These are phyloP conservation scores for Zaprionus lineosus DNA, from an alignment of 2,888 invertebrate genomes.

Conservation along the genomic window DNA sequence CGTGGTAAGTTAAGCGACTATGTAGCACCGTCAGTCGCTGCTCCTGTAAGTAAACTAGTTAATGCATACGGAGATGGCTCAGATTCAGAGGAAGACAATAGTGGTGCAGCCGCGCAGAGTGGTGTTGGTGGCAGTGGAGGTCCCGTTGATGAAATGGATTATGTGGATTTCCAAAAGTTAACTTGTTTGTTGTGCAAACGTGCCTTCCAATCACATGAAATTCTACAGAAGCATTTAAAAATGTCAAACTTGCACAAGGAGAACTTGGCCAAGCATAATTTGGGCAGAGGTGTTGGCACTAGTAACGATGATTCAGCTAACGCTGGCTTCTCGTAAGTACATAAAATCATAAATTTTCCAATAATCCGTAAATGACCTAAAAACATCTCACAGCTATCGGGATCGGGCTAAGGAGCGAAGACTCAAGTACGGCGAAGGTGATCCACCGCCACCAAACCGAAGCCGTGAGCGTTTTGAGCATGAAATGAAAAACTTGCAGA, in stretches of 20 bases:
- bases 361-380: background rate
- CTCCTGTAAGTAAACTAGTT: constrained; percentile 85
- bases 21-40: constrained; percentile 56
- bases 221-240: constrained; percentile 94
- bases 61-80: constrained; percentile 90
- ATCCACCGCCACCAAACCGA: constrained; percentile 87
- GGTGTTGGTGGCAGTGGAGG: background rate
- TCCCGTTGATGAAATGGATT: constrained; percentile 87
- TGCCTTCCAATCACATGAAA: constrained; percentile 95
- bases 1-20: constrained; percentile 78
- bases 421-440: constrained; percentile 94
- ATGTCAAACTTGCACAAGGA: constrained; percentile 97
- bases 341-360: background rate
- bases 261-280: constrained; percentile 85
- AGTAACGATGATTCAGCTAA: constrained; percentile 25
- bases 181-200: constrained; percentile 97
- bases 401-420: constrained; percentile 98
- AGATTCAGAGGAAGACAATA: constrained; percentile 85
- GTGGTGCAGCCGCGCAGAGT: constrained; percentile 84
- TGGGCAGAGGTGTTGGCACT: constrained; percentile 15
- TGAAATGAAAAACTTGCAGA: constrained; percentile 83
- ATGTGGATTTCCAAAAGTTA: constrained; percentile 93
- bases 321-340: constrained; percentile 56
- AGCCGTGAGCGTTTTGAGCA: constrained; percentile 89
- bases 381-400: constrained; percentile 87